Conservation (phyloP, 2,888 invertebrate species). For the Apamea epomidion region DNA sequence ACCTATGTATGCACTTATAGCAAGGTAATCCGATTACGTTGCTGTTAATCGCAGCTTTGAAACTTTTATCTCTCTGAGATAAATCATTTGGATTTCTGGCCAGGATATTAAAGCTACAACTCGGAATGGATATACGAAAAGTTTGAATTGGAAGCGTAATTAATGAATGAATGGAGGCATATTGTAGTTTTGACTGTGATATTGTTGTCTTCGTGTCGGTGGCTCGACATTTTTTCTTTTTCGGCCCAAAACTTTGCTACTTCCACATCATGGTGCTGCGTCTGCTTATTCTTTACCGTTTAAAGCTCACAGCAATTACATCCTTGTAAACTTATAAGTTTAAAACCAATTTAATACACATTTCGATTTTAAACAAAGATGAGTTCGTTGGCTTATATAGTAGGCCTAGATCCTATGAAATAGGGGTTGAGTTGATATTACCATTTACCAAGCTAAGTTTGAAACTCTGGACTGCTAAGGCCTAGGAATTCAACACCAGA, state of each 20-base stretch:
- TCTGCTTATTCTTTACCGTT: neutral
- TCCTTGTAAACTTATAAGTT: neutral
- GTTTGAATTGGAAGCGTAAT: constrained; percentile 9
- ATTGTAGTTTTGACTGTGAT: neutral
- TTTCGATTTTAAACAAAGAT: neutral
- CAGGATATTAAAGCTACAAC: constrained; percentile 7
- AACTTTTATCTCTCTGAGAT: constrained; percentile 22
- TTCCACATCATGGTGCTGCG: neutral
- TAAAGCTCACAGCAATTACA: neutral
- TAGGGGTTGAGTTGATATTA: neutral
- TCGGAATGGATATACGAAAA: constrained; percentile 20
- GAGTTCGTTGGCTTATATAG: neutral
- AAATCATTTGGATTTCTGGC: constrained; percentile 1
- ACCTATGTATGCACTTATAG: neutral
- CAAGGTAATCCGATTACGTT: constrained; percentile 7
- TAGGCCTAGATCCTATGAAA: neutral
- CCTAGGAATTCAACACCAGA: neutral
- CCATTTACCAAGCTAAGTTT: neutral
- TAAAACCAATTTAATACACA: neutral
- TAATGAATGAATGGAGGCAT: neutral
- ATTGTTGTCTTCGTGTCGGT: neutral
- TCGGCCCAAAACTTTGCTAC: too few relatives aligned
- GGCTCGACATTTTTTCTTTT: neutral
- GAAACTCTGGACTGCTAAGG: neutral
- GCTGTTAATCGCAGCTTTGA: constrained; percentile 16